phyloP scores from a whole-genome alignment of 2,888 invertebrate genomes.

The Chymomyza caudatula region DNA sequence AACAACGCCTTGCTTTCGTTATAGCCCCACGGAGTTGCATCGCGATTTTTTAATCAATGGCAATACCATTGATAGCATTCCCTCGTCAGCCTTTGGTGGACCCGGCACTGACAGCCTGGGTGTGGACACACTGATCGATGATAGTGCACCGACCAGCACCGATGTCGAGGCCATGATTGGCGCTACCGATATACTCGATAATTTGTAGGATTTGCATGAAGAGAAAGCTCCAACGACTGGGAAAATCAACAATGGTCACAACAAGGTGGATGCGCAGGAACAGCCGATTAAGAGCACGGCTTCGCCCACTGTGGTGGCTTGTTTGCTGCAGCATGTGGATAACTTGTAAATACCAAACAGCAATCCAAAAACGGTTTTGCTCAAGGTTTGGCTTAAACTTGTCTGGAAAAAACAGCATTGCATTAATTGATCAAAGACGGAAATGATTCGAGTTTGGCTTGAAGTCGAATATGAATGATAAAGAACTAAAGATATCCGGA shows the following conservation, averaged over 20 bases:
- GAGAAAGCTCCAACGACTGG: constrained; percentile 57
- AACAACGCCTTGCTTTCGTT: constrained; percentile 80
- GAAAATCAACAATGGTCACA: neutral
- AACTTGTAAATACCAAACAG: constrained; percentile 59
- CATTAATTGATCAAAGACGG: too few relatives aligned
- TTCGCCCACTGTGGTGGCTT: constrained; percentile 53
- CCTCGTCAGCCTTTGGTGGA: constrained; percentile 57
- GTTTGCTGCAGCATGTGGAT: constrained; percentile 71
- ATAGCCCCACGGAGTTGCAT: constrained; percentile 78
- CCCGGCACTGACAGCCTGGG: constrained; percentile 36
- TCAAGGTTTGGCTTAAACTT: neutral
- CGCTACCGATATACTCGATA: constrained; percentile 74
- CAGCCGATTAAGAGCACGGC: constrained; percentile 25
- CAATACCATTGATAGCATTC: constrained; percentile 79
- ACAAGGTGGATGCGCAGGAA: constrained; percentile 14
- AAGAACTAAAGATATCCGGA: too few relatives aligned
- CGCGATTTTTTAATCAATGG: constrained; percentile 82
- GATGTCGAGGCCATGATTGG: constrained; percentile 76
- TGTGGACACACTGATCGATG: constrained; percentile 60
- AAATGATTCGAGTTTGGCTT: neutral
- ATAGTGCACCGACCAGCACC: constrained; percentile 44
- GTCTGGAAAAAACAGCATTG: too few relatives aligned
- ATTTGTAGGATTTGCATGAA: constrained; percentile 76
- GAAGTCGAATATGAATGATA: neutral
- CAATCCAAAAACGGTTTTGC: constrained; percentile 13